A percentile compares a stretch with the other conserved stretches of the same genome.
Conservation (phyloP, 30 jellyfish, hydroid and myxozoan genomes). For the Chironex yamaguchii region DNA sequence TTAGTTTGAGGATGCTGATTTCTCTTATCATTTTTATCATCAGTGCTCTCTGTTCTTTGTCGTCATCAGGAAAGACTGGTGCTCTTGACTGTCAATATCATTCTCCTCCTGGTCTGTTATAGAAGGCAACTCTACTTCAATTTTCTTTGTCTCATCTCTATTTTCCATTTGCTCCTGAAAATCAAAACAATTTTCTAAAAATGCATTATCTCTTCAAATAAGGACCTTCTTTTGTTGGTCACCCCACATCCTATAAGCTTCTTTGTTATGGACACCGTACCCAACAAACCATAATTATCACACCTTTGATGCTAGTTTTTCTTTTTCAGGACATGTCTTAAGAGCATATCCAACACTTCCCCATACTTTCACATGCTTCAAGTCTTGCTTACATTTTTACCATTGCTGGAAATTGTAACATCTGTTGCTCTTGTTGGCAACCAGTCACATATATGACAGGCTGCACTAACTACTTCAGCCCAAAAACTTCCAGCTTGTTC, state of each 20-base stretch:
- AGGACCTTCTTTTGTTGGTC: not conserved
- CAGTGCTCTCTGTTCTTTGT: not conserved
- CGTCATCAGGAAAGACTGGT: not conserved
- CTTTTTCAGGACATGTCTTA: not conserved
- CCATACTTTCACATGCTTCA: not conserved
- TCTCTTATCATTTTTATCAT: not conserved
- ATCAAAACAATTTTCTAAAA: not conserved
- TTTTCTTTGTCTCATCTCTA: not conserved
- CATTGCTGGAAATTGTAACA: not conserved
- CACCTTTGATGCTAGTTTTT: not conserved
- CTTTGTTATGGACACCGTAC: not conserved
- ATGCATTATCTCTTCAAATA: not conserved
- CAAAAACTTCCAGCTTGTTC: not conserved
- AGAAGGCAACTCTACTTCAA: not conserved
- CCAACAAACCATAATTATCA: not conserved
- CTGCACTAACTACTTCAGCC: constrained; percentile 2
- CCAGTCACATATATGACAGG: constrained; percentile 20
- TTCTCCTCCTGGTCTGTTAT: not conserved
- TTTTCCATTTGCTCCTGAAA: not conserved
- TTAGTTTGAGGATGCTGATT: not conserved
- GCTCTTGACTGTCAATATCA: not conserved
- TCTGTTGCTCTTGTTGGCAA: not conserved
- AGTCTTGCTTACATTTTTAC: not conserved
- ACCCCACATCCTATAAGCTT: not conserved
- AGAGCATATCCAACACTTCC: not conserved